These are phyloP conservation scores for Gari tellinella DNA, from an alignment of 2,888 invertebrate genomes.

Conservation along the genomic window DNA sequence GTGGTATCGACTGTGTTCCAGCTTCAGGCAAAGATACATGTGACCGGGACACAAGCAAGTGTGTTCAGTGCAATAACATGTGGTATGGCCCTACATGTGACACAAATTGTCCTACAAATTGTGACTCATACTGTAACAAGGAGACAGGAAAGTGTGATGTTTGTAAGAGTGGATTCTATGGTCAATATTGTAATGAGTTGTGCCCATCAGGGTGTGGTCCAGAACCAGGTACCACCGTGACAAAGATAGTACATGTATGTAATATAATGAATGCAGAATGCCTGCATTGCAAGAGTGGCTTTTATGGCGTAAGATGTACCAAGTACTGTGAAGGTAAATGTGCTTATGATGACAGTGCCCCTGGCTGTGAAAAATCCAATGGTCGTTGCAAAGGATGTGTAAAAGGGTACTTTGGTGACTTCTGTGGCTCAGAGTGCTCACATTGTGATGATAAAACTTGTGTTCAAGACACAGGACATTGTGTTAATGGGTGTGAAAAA, in stretches of 20 bases:
- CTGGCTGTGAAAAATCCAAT: slow-evolving; percentile 19
- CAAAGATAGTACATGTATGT: too few species aligned
- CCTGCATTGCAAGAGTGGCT: slow-evolving; percentile 31
- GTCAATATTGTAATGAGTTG: slow-evolving; percentile 23
- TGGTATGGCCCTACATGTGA: slow-evolving; percentile 30
- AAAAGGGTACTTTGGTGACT: slow-evolving; percentile 26
- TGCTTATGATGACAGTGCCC: neutral
- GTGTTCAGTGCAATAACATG: slow-evolving; percentile 29
- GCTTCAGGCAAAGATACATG: slow-evolving; percentile 8
- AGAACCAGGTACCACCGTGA: slow-evolving; percentile 2
- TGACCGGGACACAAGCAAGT: slow-evolving; percentile 32
- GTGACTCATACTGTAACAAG: slow-evolving; percentile 24
- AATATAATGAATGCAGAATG: slow-evolving; percentile 32
- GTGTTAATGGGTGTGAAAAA: slow-evolving; percentile 29
- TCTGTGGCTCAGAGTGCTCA: slow-evolving; percentile 23
- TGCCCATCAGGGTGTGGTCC: slow-evolving; percentile 45
- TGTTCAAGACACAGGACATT: slow-evolving; percentile 31
- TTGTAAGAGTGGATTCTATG: slow-evolving; percentile 36
- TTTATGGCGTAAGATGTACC: slow-evolving; percentile 23
- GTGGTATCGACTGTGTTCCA: slow-evolving; percentile 10
- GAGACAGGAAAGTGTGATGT: slow-evolving; percentile 29
- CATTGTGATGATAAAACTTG: slow-evolving; percentile 31
- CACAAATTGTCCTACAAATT: slow-evolving; percentile 14
- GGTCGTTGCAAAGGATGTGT: slow-evolving; percentile 29
- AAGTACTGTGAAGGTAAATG: slow-evolving; percentile 17